Base-by-base conservation (phyloP, 2,113 vertebrate species). In the Scophthalmus maximus region DNA sequence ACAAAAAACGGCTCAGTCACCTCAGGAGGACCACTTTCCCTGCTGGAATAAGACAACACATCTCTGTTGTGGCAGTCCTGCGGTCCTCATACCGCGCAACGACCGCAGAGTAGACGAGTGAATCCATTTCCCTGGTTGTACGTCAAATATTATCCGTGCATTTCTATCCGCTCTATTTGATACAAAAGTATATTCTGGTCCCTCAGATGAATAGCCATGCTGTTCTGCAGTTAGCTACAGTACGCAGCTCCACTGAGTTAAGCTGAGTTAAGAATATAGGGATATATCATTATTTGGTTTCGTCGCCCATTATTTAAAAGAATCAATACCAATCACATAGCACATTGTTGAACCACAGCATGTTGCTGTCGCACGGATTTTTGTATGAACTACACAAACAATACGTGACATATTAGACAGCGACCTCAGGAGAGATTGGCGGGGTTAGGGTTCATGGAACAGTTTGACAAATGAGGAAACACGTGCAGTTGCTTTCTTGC, bases 1-100 rank as follows among this genome's bases (percentile, higher is more conserved):
- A 86, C 79, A 90, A 85, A 90, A 85, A 84, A 86, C 27, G 52
- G 17, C 72, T 85, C 78, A 66, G 70, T 70, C 79, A 59, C 73
- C 86, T 88, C 67, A 47, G 32, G 73, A 85, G 81, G 86, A 73
- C 26, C 66, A 60, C 78, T 82, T 81, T 77, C 79, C 46, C 69
- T 17, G 59, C 51, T 68, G 78, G 74, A 83, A 85, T 83, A 72
- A 73, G 53, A 85, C 60, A 75, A 66, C 59, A 38, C 49, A 44
- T 82, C 57, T 85, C 52, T 70, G 78, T 68, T 42, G 65, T 7
- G 7, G 80, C 26, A 5, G 27, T 12, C 30, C 66, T 79, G 40
- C 65, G 68, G 83, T 82, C 52, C 34, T 56, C 44, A 40, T 42
- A 53, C 63, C 59, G 42, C 17, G 57, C 68, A 76, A 68, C 59